Evolutionary conservation across 2,113 vertebrate genomes (phyloP), one percentile per base, ranked within the genome.

Genomic region (Malurus melanocephalus): DNA sequence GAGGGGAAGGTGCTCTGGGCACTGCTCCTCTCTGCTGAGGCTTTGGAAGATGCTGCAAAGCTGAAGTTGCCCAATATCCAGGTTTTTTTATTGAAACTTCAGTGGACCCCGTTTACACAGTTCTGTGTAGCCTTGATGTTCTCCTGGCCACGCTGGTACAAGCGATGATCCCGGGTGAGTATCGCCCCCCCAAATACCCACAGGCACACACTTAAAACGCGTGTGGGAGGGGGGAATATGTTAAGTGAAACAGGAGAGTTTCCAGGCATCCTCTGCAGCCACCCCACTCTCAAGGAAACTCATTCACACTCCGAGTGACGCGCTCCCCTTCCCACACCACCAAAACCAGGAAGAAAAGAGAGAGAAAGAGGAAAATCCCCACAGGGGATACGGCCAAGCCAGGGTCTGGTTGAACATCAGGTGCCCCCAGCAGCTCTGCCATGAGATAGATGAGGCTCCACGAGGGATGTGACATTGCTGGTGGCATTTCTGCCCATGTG

Each of bases 231-330:
- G 27, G 73, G 35, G 22, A 76, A 68, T 21, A 51, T 16, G 13
- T 51, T 51, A 65, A 73, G n/a, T 0, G 18, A 46, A 78, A 57
- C 21, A 53, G 43, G 46, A 89, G 26, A 65, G 51, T 27, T 93
- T 84, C 73, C 90, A 93, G 81, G 59, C 77, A n/a, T 13, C 46
- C 74, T 59, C 18, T 86, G 68, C 82, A 91, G 43, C 35, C 60
- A 46, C 53, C 22, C 60, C 38, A 24, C 57, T 74, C 45, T 62
- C 65, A 61, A 5, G 80, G 83, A 84, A 94, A 85, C 35, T 83
- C 71, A 18, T 65, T 81, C 82, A 49, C 55, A 22, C 68, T 42
- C 59, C 40, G 22, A 82, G 52, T 49, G 52, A 83, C 0, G 0
- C 0, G 7, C 26, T 9, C 35, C 26, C 28, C 26, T 53, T 24